Base-by-base conservation (phyloP, 2,888 invertebrate species). In the Philopedon plagiatum region DNA sequence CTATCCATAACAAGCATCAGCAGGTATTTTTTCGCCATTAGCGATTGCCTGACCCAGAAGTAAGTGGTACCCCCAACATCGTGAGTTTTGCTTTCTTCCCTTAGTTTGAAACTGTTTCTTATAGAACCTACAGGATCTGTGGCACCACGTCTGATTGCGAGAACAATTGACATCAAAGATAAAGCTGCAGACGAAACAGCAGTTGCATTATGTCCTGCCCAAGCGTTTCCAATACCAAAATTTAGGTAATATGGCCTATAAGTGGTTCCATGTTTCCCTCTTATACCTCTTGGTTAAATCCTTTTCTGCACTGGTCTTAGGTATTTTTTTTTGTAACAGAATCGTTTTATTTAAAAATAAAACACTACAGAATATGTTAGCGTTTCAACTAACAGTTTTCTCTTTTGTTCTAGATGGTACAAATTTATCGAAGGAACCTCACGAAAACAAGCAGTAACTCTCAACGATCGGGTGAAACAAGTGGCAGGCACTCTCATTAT, bases 401-500 rank as follows among this genome's bases (percentile, higher is more conserved):
- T 80, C 73, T 79, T 81, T 90, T 89, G 89, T 93, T 93, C 11
- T 91, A 96, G 96, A 89, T 96, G 96, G 96, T 96, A 94, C 87
- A 96, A 96, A 85, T 96, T 96, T 86, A 92, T 95, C 80, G 96
- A 96, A 79, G 95, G 95, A 62, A 93, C 94, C 0, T 91, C 92
- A 2, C 89, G 94, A 64, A 94, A 95, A 83, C 94, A 94, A 84
- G 93, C 94, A n/a, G 95, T 97, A n/a, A 90, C 92, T 37, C 87
- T 96, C 76, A 94, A 95, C 83, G 96, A 96, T 75, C 90, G 97
- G 80, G 93, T 96, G 18, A 94, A 95, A 81, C 96, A 97, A 87
- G 94, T 96, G 13, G 96, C 97, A 73, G 97, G 97, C 69, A 97
- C 97, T 74, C 88, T 98, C 79, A 95, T 97, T 78, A 96, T 98